Evolutionary conservation across 2,113 vertebrate genomes (phyloP).

Genomic region (Lonchura striata): DNA sequence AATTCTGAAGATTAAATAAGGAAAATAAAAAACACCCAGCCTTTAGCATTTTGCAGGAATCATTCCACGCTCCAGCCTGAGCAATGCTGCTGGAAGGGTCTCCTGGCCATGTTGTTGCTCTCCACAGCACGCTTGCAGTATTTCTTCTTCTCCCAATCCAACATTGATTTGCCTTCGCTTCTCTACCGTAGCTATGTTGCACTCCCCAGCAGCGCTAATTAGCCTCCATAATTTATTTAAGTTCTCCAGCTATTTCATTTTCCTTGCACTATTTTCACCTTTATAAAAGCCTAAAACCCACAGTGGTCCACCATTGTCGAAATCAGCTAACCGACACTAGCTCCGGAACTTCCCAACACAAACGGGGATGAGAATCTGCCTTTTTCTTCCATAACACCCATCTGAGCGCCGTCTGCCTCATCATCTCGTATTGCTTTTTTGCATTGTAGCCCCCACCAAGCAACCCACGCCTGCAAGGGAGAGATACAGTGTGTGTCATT

Average conservation of each 20-base stretch:
- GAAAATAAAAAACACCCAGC: background rate
- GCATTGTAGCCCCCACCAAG: background rate
- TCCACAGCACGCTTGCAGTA: background rate
- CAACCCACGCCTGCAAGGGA: constrained; percentile 5
- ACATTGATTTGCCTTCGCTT: background rate
- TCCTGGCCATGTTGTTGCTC: constrained; percentile 40
- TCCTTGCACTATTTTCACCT: constrained; percentile 27
- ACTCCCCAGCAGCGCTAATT: background rate
- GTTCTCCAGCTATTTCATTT: background rate
- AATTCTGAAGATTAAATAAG: background rate
- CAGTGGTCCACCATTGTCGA: rapidly evolving
- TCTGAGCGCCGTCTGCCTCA: background rate
- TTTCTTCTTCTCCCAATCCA: background rate
- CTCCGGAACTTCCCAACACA: background rate
- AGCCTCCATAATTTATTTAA: background rate
- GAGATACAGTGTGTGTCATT: background rate
- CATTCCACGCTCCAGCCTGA: background rate
- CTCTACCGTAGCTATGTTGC: background rate
- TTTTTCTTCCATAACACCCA: background rate
- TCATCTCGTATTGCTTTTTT: background rate
- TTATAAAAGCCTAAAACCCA: background rate
- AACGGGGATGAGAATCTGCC: background rate
- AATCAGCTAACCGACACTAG: background rate
- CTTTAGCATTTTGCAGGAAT: background rate
- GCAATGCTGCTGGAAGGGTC: constrained; percentile 16